Evolutionary conservation across 2,797 vertebrate genomes (phyloP).

Genomic region (Brachymystax lenok): DNA sequence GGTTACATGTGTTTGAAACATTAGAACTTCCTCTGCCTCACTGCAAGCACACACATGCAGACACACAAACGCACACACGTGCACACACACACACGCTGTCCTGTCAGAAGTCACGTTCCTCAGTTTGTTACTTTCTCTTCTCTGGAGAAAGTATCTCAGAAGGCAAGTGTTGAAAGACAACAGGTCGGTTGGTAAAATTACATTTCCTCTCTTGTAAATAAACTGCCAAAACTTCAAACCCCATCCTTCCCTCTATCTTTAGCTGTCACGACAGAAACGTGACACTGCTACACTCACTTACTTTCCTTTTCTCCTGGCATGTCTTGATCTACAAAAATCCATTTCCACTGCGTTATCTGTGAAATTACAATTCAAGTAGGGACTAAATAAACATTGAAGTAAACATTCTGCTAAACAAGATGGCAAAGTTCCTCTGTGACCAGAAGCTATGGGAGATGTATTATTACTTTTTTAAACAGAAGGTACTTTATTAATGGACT

Average conservation of each 20-base stretch:
- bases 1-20: too few species aligned
- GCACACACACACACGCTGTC: too few species aligned
- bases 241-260: neutral
- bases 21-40: too few species aligned
- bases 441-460: neutral
- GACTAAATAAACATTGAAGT: neutral
- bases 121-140: too few species aligned
- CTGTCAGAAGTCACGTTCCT: neutral
- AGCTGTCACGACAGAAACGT: neutral
- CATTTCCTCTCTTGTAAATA: neutral
- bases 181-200: slow-evolving; percentile 1
- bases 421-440: neutral
- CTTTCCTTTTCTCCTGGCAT: neutral
- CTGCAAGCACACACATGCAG: too few species aligned
- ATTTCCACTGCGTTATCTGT: neutral
- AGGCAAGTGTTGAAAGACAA: neutral
- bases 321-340: neutral
- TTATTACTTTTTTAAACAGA: neutral
- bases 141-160: neutral
- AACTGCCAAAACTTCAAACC: neutral
- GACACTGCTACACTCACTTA: neutral
- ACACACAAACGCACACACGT: too few species aligned
- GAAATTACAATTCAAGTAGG: neutral
- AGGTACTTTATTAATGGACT: slow-evolving; percentile 19
- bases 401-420: neutral